phyloP scores from a whole-genome alignment of 1,140 invertebrate genomes.

The Apis florea region DNA sequence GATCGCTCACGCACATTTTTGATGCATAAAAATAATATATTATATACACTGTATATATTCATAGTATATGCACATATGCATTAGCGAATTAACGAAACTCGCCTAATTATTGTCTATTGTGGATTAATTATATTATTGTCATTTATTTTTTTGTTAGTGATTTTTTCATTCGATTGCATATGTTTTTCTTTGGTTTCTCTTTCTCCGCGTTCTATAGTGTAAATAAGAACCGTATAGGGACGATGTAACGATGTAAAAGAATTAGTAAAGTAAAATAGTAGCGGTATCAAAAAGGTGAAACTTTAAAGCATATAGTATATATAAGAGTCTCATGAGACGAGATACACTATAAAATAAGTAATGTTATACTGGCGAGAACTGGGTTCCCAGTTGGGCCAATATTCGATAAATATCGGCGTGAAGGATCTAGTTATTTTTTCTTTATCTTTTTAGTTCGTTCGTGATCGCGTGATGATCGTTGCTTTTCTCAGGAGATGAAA shows the following conservation, averaged over 20 bases:
- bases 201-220: conserved; percentile 15
- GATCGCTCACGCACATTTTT: conserved; percentile 44
- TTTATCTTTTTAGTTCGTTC: conserved; percentile 26
- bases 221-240: conserved; percentile 42
- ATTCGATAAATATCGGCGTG: conserved; percentile 80
- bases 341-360: conserved; percentile 64
- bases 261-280: conserved; percentile 26
- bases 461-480: conserved; percentile 18
- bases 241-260: conserved; percentile 49
- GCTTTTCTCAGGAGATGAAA: not conserved
- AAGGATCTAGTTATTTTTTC: conserved; percentile 45
- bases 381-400: conserved; percentile 78
- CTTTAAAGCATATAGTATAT: conserved; percentile 49
- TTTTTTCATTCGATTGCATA: not conserved
- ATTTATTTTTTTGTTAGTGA: not conserved
- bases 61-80: conserved; percentile 29
- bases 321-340: conserved; percentile 40
- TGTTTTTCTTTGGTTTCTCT: conserved; percentile 26
- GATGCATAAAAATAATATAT: conserved; percentile 40
- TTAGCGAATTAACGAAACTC: conserved; percentile 24
- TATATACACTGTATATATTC: conserved; percentile 27
- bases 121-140: not conserved
- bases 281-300: conserved; percentile 50
- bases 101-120: not conserved
- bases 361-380: conserved; percentile 76